Conservation (phyloP, 2,888 invertebrate genomes). For the Cryptocheilus praepositus region DNA sequence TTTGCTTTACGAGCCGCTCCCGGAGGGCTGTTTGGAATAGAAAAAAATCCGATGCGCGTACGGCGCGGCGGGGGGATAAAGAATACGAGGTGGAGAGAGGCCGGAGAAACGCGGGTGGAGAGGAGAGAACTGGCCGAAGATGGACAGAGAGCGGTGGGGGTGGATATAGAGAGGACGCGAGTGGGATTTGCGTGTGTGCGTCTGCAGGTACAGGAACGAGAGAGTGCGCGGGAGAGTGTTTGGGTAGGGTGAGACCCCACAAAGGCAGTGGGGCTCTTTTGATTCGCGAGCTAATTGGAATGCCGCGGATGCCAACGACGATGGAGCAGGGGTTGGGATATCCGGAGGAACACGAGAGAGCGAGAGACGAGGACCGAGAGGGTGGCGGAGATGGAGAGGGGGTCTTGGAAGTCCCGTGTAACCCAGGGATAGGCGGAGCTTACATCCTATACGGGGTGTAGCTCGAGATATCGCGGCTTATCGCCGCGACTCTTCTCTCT, state of each 20-base stretch:
- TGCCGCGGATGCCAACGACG: constrained; percentile 74
- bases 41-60: constrained; percentile 14
- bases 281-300: constrained; percentile 75
- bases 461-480: constrained; percentile 60
- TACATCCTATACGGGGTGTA: constrained; percentile 63
- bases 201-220: not conserved
- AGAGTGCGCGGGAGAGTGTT: constrained; percentile 34
- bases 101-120: constrained; percentile 18
- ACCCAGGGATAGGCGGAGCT: constrained; percentile 68
- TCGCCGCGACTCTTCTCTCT: not conserved
- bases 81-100: constrained; percentile 13
- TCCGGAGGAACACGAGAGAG: constrained; percentile 21
- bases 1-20: constrained; percentile 23
- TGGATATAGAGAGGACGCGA: constrained; percentile 11
- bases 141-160: constrained; percentile 6
- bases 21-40: constrained; percentile 18
- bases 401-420: constrained; percentile 62
- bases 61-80: constrained; percentile 8
- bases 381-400: constrained; percentile 42
- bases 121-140: constrained; percentile 23
- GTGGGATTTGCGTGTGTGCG: constrained; percentile 3
- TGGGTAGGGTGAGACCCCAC: constrained; percentile 69
- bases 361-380: constrained; percentile 21
- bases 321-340: constrained; percentile 65
- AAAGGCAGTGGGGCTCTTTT: constrained; percentile 74